Percentiles rank a stretch among this genome's conserved stretches.
Conservation (phyloP, 1,140 invertebrate species). For the Dinoponera quadriceps region DNA sequence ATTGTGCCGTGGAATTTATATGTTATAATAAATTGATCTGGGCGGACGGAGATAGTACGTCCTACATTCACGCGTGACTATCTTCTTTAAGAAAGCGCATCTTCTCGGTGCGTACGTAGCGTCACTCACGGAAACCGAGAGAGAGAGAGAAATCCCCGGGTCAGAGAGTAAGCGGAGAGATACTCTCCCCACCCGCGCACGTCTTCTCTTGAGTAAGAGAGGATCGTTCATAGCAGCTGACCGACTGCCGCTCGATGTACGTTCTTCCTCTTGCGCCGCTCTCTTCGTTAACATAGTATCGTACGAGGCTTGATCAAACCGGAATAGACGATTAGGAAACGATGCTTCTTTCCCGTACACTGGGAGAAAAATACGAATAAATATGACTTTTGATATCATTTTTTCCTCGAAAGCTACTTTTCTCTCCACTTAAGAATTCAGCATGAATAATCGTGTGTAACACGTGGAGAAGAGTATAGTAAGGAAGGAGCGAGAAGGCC, state of each 20-base stretch:
- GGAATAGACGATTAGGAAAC: not conserved
- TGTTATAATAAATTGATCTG: not conserved
- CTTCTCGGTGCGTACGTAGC: constrained; percentile 17
- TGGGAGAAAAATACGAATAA: not conserved
- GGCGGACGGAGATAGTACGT: not conserved
- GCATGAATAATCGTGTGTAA: no score
- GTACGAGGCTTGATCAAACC: not conserved
- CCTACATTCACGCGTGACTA: not conserved
- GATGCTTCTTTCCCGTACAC: not conserved
- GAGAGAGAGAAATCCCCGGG: constrained; percentile 13
- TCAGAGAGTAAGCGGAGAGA: constrained; percentile 26
- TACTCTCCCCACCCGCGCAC: not conserved
- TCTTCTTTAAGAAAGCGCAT: constrained; percentile 37
- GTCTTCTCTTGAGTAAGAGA: constrained; percentile 56
- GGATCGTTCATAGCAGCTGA: constrained; percentile 63
- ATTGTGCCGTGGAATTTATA: not conserved
- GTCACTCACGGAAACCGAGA: not conserved
- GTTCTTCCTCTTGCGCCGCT: constrained; percentile 34
- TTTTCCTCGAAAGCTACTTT: no score
- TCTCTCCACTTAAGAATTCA: no score
- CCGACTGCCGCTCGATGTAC: constrained; percentile 66
- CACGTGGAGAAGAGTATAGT: no score
- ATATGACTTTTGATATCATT: not conserved
- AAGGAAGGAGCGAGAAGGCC: no score
- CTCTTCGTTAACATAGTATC: not conserved